These are phyloP conservation scores for Dinothrombium tinctorium DNA, from an alignment of 1,140 invertebrate species.

Conservation along the genomic window DNA sequence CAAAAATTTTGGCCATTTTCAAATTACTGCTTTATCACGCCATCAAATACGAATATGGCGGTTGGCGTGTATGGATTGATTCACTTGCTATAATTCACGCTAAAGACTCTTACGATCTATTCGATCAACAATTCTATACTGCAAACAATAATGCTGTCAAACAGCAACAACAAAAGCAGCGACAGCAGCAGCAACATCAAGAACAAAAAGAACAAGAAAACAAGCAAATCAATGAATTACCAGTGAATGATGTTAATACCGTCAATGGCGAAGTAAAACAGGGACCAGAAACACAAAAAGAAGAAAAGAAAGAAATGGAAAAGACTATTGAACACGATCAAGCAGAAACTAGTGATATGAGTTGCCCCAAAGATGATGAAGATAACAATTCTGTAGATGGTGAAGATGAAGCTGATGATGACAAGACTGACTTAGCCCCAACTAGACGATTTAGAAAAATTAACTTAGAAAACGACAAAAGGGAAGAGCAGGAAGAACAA, in stretches of 20 bases:
- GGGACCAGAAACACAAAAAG: neutral
- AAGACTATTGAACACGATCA: neutral
- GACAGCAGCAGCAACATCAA: no score
- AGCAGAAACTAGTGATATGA: neutral
- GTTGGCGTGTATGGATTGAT: slow-evolving; percentile 99
- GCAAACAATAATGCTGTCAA: no score
- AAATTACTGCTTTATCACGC: slow-evolving; percentile 93
- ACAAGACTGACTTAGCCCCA: no score
- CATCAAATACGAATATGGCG: slow-evolving; percentile 98
- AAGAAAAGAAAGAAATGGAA: slow-evolving; percentile 5
- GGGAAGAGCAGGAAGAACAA: neutral
- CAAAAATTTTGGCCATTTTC: slow-evolving; percentile 94
- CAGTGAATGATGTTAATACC: no score
- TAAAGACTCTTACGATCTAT: slow-evolving; percentile 38
- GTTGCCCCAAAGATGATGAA: neutral
- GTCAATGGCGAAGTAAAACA: no score
- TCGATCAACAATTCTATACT: slow-evolving; percentile 6
- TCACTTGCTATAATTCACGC: slow-evolving; percentile 97
- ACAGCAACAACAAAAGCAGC: no score
- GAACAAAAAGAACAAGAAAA: no score
- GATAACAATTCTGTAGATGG: neutral
- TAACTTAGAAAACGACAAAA: slow-evolving; percentile 2
- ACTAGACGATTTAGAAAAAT: slow-evolving; percentile 2
- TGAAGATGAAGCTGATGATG: neutral
- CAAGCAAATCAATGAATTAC: no score